Evolutionary conservation across 2,888 invertebrate species (phyloP), one percentile per base, ranked within the genome.

Genomic region (Spilosoma lubricipeda): DNA sequence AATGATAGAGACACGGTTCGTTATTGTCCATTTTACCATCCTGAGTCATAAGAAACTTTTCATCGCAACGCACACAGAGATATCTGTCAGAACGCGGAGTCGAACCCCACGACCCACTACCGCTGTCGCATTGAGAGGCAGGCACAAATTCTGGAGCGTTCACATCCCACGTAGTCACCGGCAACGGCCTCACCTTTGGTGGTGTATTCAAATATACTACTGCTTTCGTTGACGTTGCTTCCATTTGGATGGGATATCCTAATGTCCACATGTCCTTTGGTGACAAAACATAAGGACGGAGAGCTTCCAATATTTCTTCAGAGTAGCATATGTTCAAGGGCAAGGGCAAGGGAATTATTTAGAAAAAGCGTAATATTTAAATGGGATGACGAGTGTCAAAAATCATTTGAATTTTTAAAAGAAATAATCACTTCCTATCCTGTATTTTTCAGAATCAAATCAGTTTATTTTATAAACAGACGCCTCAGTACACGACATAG

Each of bases 1-100:
- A 98, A 90, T 99, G 99, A 91, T 98, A 98, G 30, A 96, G 89
- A 93, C 99, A 99, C 75, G 96, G 95, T 80, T 98, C 98, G 67
- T 96, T 96, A 5, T 96, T 96, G 42, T 97, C 90, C 90, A 98
- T 98, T 87, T 97, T 97, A 52, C 98, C 98, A 78, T 97, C 96
- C 45, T 96, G 95, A 81, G 97, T 96, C 77, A 98, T 97, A 85
- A 96, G 95, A 91, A 98, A 99, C 67, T 95, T 95, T 84, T 96
- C 97, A 78, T 96, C 96, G 93, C 98, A 98, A 75, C 98, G 96
- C 42, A 96, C 96, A 91, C 98, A 98, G 76, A 96, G 96, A 86
- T 97, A 96, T 90, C 95, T 96, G 87, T 96, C 93, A 7, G 96
- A 96, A 48, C 96, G 94, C 59, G 96, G 96, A 81, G 96, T 95